Evolutionary conservation across 2,888 invertebrate species (phyloP).

Genomic region (Rambutsinella grinnellia): DNA sequence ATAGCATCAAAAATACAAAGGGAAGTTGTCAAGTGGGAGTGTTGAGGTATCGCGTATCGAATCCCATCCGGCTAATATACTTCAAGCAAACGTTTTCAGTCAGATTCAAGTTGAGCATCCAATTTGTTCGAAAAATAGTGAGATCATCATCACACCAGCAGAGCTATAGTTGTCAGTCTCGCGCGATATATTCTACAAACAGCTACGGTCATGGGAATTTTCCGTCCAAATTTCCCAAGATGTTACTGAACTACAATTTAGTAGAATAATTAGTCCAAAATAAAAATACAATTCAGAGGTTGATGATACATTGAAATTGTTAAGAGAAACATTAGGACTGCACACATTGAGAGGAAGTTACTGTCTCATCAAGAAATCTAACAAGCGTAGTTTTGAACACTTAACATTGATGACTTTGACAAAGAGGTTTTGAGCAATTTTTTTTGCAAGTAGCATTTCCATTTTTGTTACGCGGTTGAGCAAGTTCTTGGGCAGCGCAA

Average conservation of each 20-base stretch:
- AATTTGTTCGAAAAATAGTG: background rate
- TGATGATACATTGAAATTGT: background rate
- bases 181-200: conserved; percentile 1
- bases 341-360: conserved; percentile 36
- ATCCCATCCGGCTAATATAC: too few relatives aligned
- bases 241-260: conserved; percentile 58
- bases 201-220: conserved; percentile 54
- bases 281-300: conserved; percentile 30
- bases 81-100: too few relatives aligned
- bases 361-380: conserved; percentile 2
- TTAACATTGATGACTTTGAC: background rate
- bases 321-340: background rate
- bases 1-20: background rate
- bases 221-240: conserved; percentile 57
- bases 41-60: background rate
- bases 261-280: conserved; percentile 56
- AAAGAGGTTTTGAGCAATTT: too few relatives aligned
- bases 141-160: background rate
- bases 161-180: background rate
- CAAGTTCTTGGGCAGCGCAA: too few relatives aligned
- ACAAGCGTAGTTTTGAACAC: background rate
- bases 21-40: background rate
- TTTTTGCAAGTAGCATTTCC: background rate
- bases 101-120: background rate
- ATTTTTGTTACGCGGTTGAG: background rate